Percentiles rank a stretch among this genome's conserved stretches.
Conservation (phyloP, 2,113 vertebrate species). For the Corythaeola cristata region DNA sequence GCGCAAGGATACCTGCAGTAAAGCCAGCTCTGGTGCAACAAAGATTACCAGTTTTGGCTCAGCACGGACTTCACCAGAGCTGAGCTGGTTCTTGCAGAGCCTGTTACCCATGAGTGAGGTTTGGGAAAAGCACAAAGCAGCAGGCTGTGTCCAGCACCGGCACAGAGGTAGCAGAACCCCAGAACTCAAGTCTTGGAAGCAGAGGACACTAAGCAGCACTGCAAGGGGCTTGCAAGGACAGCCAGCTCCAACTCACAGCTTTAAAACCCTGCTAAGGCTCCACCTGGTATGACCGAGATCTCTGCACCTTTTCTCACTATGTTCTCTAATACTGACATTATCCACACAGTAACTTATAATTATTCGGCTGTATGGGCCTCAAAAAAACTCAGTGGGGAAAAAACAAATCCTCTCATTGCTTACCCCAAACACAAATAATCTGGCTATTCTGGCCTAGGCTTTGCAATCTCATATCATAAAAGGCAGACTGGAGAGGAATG, state of each 20-base stretch:
- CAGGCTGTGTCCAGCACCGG: rapidly evolving
- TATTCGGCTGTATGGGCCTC: not conserved
- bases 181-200: not conserved
- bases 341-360: not conserved
- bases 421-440: not conserved
- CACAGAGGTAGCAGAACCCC: rapidly evolving
- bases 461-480: not conserved
- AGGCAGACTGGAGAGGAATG: not conserved
- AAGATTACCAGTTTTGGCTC: not conserved
- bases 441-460: not conserved
- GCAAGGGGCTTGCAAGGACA: not conserved
- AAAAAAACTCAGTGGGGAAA: not conserved
- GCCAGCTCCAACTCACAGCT: not conserved
- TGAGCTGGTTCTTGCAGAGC: not conserved
- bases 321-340: not conserved
- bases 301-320: not conserved
- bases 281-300: rapidly evolving
- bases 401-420: not conserved
- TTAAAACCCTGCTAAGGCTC: not conserved
- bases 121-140: not conserved
- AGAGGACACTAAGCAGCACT: not conserved
- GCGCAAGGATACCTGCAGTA: not conserved
- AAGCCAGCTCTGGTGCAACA: not conserved
- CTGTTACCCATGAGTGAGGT: not conserved
- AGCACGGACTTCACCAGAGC: not conserved